Base-by-base conservation (phyloP, 2,113 vertebrate genomes). In the Acanthochromis polyacanthus region DNA sequence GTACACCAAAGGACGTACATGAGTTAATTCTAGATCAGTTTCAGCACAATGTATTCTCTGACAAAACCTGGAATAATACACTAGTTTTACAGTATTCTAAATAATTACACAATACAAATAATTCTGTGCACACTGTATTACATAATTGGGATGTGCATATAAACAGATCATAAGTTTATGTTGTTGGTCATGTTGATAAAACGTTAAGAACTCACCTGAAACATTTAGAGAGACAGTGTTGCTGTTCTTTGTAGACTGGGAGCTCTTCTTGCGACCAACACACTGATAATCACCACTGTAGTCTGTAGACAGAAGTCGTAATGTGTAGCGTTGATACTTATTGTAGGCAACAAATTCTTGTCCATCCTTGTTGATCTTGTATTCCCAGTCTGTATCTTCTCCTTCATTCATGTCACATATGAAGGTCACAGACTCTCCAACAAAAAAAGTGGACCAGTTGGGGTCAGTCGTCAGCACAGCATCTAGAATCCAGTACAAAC, bases 361-460 rank as follows among this genome's bases (percentile, higher is more conserved):
- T 0, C 9, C 14, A 30, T 43, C 23, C 23, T 12, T 52, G 0
- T 16, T 16, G 1, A 60, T 3, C 20, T 0, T 20, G 5, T 60
- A 76, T 56, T 8, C 4, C 80, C 77, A 78, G 12, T 72, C 56
- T 7, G 19, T 2, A 11, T 28, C 36, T 38, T 17, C 19, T 25
- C 36, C 71, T 22, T 22, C 63, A 0, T 63, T 10, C 15, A 87
- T 68, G 3, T 75, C 25, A 81, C 80, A 88, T 8, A 3, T 66
- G 7, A 89, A 70, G 8, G 11, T 61, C 45, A 85, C 12, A 53
- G 19, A 60, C 32, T 68, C 46, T 59, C 57, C 6, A 22, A 0
- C 11, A 22, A 20, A 40, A 43, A 60, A 32, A 28, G 32, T 60
- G 9, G 30, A 14, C 63, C 19, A 77, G 4, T 10, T 48, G 12